Conservation (phyloP, 2,113 vertebrate genomes). For the Forbesichthys papilliferus region DNA sequence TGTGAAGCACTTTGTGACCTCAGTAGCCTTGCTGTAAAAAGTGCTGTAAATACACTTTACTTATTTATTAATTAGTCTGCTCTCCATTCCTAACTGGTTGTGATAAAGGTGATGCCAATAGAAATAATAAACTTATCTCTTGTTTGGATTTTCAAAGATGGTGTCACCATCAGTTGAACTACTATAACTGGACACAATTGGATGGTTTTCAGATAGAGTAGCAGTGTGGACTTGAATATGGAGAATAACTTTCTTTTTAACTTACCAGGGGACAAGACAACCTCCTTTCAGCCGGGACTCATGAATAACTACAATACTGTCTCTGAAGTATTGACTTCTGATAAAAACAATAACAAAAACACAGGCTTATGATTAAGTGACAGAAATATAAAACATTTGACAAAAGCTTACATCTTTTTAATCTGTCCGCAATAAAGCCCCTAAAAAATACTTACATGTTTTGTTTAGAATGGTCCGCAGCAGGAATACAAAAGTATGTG, state of each 20-base stretch:
- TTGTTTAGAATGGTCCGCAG: conserved; percentile 81
- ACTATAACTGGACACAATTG: too few relatives aligned
- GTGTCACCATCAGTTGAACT: too few relatives aligned
- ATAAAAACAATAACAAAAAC: background rate
- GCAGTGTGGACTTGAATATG: background rate
- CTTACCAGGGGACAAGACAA: conserved; percentile 92
- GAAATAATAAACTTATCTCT: too few relatives aligned
- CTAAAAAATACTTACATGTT: conserved; percentile 83
- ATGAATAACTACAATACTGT: conserved; percentile 90
- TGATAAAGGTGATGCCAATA: too few relatives aligned
- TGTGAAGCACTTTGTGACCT: too few relatives aligned
- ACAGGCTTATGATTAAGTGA: background rate
- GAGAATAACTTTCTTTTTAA: background rate
- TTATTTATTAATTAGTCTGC: too few relatives aligned
- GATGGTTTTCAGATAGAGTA: too few relatives aligned
- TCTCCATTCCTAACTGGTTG: too few relatives aligned
- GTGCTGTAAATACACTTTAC: too few relatives aligned
- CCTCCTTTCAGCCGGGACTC: conserved; percentile 84
- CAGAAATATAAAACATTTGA: background rate
- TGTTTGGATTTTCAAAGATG: too few relatives aligned
- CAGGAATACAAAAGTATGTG: conserved; percentile 89
- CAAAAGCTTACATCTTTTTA: background rate
- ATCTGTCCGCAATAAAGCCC: background rate
- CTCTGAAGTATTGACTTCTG: conserved; percentile 89
- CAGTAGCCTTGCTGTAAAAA: too few relatives aligned